Conservation (phyloP, 2,797 vertebrate genomes). For the Halcyon chelicuti region DNA sequence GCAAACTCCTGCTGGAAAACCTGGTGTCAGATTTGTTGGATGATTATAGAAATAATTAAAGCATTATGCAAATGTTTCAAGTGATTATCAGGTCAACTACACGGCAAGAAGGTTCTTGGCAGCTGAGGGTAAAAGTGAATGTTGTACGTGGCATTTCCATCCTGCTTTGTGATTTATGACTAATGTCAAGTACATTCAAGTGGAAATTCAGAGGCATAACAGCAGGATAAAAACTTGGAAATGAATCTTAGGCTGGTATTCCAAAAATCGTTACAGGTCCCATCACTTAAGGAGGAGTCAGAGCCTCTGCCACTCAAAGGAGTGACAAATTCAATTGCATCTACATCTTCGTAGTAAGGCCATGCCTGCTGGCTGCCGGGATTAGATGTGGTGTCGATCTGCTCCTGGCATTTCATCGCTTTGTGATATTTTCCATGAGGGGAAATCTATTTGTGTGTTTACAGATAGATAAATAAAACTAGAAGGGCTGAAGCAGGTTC, state of each 20-base stretch:
- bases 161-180: constrained; percentile 4
- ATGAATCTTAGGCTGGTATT: background rate
- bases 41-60: constrained; percentile 14
- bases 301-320: background rate
- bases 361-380: background rate
- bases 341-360: background rate
- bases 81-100: background rate
- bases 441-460: background rate
- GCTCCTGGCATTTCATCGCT: background rate
- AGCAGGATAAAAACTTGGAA: constrained; percentile 3
- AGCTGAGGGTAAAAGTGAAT: background rate
- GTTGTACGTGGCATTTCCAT: background rate
- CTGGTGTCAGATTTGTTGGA: background rate
- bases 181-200: constrained; percentile 1
- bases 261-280: background rate
- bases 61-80: background rate
- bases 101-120: background rate
- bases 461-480: background rate
- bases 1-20: constrained; percentile 8
- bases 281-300: background rate
- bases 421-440: background rate
- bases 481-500: background rate
- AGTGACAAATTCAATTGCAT: constrained; percentile 33
- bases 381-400: constrained; percentile 7
- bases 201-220: constrained; percentile 22